Percentiles rank a stretch among this genome's conserved stretches.
Evolutionary conservation across 1,140 invertebrate genomes (phyloP).

Genomic region (Scaptomyza hsui): DNA sequence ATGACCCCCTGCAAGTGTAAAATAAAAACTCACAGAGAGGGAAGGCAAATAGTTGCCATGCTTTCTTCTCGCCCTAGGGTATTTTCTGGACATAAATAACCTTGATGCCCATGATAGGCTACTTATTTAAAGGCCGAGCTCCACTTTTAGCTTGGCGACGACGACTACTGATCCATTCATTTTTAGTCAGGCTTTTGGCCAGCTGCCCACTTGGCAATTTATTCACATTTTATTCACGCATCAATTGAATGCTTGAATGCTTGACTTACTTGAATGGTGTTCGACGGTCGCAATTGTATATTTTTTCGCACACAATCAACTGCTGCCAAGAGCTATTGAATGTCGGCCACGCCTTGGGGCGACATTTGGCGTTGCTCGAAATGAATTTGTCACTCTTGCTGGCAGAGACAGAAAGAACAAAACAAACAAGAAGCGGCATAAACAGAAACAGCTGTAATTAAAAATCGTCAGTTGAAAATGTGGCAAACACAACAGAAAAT

Average conservation of each 20-base stretch:
- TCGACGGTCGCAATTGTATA: constrained; percentile 17
- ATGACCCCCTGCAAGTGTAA: not conserved
- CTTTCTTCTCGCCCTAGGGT: not conserved
- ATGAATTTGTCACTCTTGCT: constrained; percentile 68
- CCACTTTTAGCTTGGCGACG: not conserved
- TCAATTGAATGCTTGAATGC: constrained; percentile 18
- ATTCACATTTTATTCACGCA: constrained; percentile 53
- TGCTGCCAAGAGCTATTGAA: constrained; percentile 18
- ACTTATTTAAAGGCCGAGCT: constrained; percentile 56
- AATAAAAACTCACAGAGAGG: constrained; percentile 19
- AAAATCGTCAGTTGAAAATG: constrained; percentile 52
- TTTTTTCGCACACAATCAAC: constrained; percentile 19
- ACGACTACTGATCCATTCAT: constrained; percentile 5
- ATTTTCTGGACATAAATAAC: constrained; percentile 56
- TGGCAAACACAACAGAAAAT: constrained; percentile 13
- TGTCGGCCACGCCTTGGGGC: constrained; percentile 26
- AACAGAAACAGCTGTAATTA: constrained; percentile 66
- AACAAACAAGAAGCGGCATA: constrained; percentile 41
- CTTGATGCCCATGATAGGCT: constrained; percentile 54
- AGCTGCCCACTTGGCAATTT: constrained; percentile 42
- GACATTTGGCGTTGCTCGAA: constrained; percentile 48
- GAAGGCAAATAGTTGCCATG: not conserved
- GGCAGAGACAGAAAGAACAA: not conserved
- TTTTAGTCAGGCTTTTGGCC: constrained; percentile 20
- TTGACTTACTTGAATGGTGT: not conserved